A percentile compares a stretch with the other conserved stretches of the same genome.
These are phyloP conservation scores for Chelonoidis abingdonii DNA, from an alignment of 2,113 vertebrate genomes.

Conservation along the genomic window DNA sequence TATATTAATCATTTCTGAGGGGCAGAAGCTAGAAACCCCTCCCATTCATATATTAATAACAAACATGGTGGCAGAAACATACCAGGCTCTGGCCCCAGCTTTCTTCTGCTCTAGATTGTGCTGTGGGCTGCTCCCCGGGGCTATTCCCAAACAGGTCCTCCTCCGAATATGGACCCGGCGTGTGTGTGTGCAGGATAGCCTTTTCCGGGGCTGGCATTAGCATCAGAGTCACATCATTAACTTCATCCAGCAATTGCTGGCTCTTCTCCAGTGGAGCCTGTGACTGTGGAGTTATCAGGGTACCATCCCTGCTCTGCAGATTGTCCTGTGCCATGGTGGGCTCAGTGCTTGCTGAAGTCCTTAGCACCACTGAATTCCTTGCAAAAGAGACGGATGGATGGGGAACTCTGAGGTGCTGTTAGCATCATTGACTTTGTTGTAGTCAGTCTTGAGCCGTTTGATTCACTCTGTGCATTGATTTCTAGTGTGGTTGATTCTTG, in stretches of 20 bases:
- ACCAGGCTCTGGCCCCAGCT: too few relatives aligned
- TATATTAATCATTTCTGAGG: too few relatives aligned
- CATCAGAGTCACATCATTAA: background rate
- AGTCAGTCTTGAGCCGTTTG: background rate
- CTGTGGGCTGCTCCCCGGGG: too few relatives aligned
- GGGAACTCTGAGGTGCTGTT: background rate
- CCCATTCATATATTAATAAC: too few relatives aligned
- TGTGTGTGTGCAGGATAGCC: background rate
- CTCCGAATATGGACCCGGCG: background rate
- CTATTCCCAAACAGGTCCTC: too few relatives aligned
- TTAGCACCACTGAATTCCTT: background rate
- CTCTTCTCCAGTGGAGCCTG: background rate
- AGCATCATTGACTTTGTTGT: background rate
- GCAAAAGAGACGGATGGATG: background rate
- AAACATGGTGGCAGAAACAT: too few relatives aligned
- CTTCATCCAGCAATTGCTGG: background rate
- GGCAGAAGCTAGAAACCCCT: too few relatives aligned
- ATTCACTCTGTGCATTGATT: background rate
- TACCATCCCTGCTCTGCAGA: background rate
- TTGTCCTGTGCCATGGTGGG: background rate
- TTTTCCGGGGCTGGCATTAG: background rate
- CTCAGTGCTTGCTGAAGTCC: background rate
- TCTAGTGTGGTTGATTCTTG: too few relatives aligned
- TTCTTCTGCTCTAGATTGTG: too few relatives aligned
- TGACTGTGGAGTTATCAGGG: too few relatives aligned